phyloP scores from a whole-genome alignment of 1,140 invertebrate genomes.

The Cryptotermes secundus region DNA sequence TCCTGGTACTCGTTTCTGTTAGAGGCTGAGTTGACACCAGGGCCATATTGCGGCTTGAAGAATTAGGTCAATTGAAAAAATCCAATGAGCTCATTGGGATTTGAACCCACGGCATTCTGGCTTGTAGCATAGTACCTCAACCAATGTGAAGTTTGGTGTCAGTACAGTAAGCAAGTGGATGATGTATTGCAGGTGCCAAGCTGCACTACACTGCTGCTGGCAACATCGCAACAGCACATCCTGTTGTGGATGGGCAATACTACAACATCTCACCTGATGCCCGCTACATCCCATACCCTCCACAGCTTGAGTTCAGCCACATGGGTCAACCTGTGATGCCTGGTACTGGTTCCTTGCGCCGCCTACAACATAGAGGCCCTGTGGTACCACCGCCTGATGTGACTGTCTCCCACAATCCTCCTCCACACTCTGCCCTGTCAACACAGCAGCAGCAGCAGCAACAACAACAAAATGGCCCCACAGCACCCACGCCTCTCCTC shows the following conservation, averaged over 20 bases:
- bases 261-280: constrained; percentile 48
- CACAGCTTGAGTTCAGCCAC: constrained; percentile 44
- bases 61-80: no score
- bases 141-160: no score
- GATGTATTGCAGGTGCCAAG: constrained; percentile 36
- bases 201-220: constrained; percentile 24
- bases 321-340: constrained; percentile 40
- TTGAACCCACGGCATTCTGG: no score
- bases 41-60: no score
- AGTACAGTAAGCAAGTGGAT: no score
- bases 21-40: no score
- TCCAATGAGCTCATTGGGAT: no score
- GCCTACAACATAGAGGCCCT: constrained; percentile 37
- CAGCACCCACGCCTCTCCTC: constrained; percentile 43
- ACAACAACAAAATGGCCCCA: constrained; percentile 30
- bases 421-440: constrained; percentile 29
- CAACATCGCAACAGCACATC: constrained; percentile 35
- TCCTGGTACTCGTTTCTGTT: no score
- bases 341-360: constrained; percentile 42
- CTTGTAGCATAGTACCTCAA: no score
- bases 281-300: constrained; percentile 48
- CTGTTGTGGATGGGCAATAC: constrained; percentile 40
- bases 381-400: constrained; percentile 44
- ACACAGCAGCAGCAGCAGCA: constrained; percentile 35
- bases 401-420: constrained; percentile 44